Percentiles rank a stretch among this genome's conserved stretches.
phyloP scores from a whole-genome alignment of 2,113 vertebrate species.

The Climacteris rufus region DNA sequence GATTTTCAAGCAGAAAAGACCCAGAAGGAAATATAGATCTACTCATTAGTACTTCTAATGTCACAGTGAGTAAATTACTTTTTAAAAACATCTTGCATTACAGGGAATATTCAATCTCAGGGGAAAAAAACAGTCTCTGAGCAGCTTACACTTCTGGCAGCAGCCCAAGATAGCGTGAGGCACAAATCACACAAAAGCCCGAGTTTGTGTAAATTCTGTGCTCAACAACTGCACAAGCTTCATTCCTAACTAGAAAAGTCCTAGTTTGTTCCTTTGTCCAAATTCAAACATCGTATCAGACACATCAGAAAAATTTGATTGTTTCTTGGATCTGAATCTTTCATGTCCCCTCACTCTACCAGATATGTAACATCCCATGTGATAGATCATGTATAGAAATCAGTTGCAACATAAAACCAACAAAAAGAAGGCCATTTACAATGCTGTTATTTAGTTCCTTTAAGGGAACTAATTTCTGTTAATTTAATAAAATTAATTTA shows the following conservation, averaged over 20 bases:
- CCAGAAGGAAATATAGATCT: neutral
- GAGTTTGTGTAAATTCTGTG: constrained; percentile 9
- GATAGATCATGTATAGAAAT: neutral
- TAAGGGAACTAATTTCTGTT: neutral
- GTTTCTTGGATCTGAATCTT: neutral
- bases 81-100: constrained; percentile 27
- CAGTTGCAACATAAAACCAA: neutral
- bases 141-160: constrained; percentile 14
- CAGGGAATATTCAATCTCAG: constrained; percentile 3
- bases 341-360: neutral
- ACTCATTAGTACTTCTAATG: neutral
- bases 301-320: neutral
- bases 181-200: neutral
- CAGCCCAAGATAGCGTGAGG: constrained; percentile 3
- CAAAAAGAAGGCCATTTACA: neutral
- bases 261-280: neutral
- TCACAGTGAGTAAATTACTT: neutral
- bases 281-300: neutral
- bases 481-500: neutral
- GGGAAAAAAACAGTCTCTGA: constrained; percentile 1
- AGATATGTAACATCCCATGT: neutral
- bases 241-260: neutral
- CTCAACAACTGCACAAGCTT: neutral
- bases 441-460: neutral
- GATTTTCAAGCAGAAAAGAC: constrained; percentile 16